These are phyloP conservation scores for Macroteleia sp. DNA, from an alignment of 2,888 invertebrate species.

Conservation along the genomic window DNA sequence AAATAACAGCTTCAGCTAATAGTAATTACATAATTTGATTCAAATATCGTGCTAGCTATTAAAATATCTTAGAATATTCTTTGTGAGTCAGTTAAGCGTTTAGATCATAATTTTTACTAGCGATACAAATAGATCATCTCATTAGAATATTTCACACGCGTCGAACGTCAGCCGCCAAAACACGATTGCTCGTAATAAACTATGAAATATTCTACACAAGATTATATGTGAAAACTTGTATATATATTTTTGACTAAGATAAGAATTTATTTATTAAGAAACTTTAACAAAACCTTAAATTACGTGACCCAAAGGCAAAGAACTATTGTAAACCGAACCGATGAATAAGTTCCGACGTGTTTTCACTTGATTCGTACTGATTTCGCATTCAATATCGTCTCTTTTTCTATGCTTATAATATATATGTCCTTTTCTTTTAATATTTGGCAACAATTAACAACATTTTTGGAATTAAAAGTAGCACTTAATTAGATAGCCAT, in stretches of 20 bases:
- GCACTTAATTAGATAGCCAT: conserved; percentile 60
- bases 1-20: conserved; percentile 11
- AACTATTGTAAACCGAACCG: conserved; percentile 3
- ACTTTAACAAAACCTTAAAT: conserved; percentile 3
- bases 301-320: conserved; percentile 32
- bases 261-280: not conserved
- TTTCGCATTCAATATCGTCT: conserved; percentile 47
- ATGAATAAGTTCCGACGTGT: conserved; percentile 32
- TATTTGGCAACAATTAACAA: conserved; percentile 84
- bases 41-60: conserved; percentile 9
- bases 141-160: not conserved
- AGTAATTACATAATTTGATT: not conserved
- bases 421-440: conserved; percentile 53
- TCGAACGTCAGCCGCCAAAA: not conserved
- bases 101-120: not conserved
- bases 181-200: no score
- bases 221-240: no score
- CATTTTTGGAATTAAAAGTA: conserved; percentile 75
- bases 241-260: not conserved
- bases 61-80: not conserved
- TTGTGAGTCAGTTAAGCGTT: not conserved
- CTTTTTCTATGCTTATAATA: conserved; percentile 53
- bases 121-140: not conserved
- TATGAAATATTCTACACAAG: not conserved
- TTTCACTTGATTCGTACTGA: conserved; percentile 36